Percentiles rank a stretch among this genome's conserved stretches.
phyloP scores from a whole-genome alignment of 2,888 invertebrate genomes.

The Halictus quadricinctus region DNA sequence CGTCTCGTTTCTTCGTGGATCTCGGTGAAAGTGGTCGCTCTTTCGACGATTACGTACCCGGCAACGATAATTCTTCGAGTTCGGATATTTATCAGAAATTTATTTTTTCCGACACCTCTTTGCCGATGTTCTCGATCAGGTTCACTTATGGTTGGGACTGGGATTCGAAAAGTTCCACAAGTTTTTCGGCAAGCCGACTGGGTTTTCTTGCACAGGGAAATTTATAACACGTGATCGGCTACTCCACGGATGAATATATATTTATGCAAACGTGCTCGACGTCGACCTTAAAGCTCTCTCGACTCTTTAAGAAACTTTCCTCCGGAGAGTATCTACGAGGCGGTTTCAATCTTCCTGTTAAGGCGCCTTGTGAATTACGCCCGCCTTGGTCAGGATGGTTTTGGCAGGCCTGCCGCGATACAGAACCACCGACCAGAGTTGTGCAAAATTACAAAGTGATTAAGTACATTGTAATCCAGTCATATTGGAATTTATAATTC shows the following conservation, averaged over 20 bases:
- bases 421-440: not conserved
- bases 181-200: not conserved
- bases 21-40: constrained; percentile 50
- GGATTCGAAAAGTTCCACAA: not conserved
- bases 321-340: not conserved
- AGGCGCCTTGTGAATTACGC: not conserved
- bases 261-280: constrained; percentile 7
- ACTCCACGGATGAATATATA: constrained; percentile 8
- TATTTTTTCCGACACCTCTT: not conserved
- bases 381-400: not conserved
- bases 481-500: too few species aligned
- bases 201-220: not conserved
- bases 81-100: not conserved
- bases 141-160: not conserved
- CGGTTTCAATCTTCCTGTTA: constrained; percentile 5
- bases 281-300: not conserved
- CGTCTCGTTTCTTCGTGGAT: constrained; percentile 25
- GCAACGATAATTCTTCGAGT: constrained; percentile 8
- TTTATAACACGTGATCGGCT: constrained; percentile 1
- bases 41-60: constrained; percentile 24
- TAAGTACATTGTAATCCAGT: too few species aligned
- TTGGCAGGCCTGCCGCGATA: not conserved
- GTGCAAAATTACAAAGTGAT: too few species aligned
- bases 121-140: not conserved
- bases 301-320: constrained; percentile 8